These are phyloP conservation scores for Ammospiza nelsoni DNA, from an alignment of 2,113 vertebrate genomes.

Conservation along the genomic window DNA sequence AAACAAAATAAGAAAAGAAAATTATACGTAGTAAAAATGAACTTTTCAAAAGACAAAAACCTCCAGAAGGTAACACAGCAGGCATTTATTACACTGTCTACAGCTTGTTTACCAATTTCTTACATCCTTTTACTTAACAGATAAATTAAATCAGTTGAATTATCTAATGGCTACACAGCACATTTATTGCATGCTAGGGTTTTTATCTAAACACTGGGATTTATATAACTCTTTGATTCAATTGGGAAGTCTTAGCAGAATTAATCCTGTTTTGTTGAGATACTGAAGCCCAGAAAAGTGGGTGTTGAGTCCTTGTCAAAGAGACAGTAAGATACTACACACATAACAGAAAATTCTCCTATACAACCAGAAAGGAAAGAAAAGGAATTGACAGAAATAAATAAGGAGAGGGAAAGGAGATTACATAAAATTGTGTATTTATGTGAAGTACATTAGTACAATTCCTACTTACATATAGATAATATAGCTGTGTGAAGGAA, in stretches of 20 bases:
- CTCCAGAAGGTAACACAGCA: neutral
- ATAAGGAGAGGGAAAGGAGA: neutral
- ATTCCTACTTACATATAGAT: neutral
- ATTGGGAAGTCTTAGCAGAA: neutral
- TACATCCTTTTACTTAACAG: neutral
- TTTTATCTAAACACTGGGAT: neutral
- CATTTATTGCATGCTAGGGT: neutral
- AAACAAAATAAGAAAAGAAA: neutral
- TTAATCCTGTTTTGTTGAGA: neutral
- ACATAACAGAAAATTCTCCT: neutral
- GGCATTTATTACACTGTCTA: neutral
- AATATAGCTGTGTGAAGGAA: neutral
- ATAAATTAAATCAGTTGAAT: neutral
- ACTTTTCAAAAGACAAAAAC: neutral
- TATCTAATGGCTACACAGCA: neutral
- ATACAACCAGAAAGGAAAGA: neutral
- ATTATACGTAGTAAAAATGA: neutral
- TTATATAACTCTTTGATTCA: neutral
- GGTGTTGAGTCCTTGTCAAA: neutral
- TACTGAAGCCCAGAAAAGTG: neutral
- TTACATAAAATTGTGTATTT: neutral
- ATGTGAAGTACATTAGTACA: neutral
- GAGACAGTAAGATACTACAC: neutral
- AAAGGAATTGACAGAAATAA: neutral
- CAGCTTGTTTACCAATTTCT: neutral